phyloP scores from a whole-genome alignment of 2,888 invertebrate species.

The Agrochola lota region DNA sequence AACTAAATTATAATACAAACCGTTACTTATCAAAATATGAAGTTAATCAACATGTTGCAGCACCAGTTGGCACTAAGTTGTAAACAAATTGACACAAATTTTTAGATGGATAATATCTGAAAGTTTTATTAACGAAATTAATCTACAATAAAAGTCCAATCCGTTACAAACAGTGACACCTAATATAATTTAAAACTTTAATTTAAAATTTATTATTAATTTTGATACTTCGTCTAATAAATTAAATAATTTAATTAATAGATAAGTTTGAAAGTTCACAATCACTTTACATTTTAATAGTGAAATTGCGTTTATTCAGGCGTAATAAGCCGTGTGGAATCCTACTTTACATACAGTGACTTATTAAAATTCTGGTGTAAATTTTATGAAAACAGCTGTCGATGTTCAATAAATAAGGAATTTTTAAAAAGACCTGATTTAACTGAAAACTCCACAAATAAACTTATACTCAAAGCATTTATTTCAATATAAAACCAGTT shows the following conservation, averaged over 20 bases:
- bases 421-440: neutral
- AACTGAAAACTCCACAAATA: neutral
- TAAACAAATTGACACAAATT: neutral
- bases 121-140: neutral
- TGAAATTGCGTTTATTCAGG: conserved; percentile 2
- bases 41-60: neutral
- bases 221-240: conserved; percentile 5
- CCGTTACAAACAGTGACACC: neutral
- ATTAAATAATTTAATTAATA: conserved; percentile 14
- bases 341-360: neutral
- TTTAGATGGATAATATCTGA: neutral
- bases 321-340: neutral
- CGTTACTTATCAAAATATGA: neutral
- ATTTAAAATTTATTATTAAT: conserved; percentile 4
- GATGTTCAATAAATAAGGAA: neutral
- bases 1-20: neutral
- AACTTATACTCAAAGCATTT: neutral
- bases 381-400: neutral
- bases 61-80: neutral
- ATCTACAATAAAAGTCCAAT: neutral
- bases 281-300: conserved; percentile 10
- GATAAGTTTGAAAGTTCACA: conserved; percentile 9
- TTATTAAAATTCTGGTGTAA: neutral
- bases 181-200: conserved; percentile 18
- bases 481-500: neutral